These are phyloP conservation scores for Phoebastria nigripes DNA, from an alignment of 2,797 vertebrate species.

Conservation along the genomic window DNA sequence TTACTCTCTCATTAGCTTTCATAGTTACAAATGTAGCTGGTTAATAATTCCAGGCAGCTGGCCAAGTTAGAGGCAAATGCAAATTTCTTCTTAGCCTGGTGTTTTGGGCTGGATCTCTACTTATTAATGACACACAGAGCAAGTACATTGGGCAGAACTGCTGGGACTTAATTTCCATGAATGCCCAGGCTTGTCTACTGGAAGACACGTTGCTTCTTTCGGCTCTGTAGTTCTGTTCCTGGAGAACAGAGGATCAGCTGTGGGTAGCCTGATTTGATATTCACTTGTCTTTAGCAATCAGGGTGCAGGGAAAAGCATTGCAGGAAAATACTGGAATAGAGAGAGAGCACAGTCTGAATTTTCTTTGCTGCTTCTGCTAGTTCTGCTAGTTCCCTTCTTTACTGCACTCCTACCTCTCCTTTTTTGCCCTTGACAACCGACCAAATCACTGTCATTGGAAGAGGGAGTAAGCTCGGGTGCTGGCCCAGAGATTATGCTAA, in stretches of 20 bases:
- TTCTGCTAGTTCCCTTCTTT: neutral
- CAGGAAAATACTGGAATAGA: neutral
- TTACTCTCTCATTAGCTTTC: conserved; percentile 21
- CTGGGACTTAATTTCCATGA: neutral
- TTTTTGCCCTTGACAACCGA: neutral
- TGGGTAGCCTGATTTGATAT: neutral
- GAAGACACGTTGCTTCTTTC: neutral
- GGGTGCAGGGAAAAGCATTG: neutral
- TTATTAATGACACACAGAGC: neutral
- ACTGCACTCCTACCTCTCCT: neutral
- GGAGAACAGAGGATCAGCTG: neutral
- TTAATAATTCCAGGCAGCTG: conserved; percentile 1
- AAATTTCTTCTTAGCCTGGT: neutral
- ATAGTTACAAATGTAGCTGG: neutral
- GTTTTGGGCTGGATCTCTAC: neutral
- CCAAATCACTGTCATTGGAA: neutral
- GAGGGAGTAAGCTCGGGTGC: neutral
- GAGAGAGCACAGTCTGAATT: neutral
- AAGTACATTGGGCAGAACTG: neutral
- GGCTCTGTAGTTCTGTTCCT: neutral
- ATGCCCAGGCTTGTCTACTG: neutral
- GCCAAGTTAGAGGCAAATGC: neutral
- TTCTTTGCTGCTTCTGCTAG: neutral
- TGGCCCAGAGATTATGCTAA: neutral
- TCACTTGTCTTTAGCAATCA: neutral